A percentile compares a stretch with the other conserved stretches of the same genome.
These are phyloP conservation scores for Andrena camellia DNA, from an alignment of 2,888 invertebrate species.

Conservation along the genomic window DNA sequence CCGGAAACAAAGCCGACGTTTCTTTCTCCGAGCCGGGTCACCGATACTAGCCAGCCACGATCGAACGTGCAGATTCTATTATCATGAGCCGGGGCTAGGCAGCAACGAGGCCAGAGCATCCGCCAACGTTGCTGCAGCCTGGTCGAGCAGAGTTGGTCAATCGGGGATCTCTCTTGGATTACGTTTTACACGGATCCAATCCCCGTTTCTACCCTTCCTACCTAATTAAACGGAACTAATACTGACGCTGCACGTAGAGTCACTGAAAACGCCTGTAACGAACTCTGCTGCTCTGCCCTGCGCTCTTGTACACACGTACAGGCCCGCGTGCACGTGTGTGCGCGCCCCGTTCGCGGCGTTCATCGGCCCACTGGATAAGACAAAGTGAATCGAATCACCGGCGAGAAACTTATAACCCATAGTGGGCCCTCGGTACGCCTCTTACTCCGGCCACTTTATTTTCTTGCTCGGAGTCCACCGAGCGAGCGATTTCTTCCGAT, in stretches of 20 bases:
- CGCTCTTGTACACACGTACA: neutral
- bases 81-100: slow-evolving; percentile 63
- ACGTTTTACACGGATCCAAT: slow-evolving; percentile 75
- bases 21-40: slow-evolving; percentile 42
- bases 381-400: slow-evolving; percentile 35
- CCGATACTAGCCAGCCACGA: slow-evolving; percentile 60
- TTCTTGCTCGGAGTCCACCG: neutral
- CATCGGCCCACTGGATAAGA: slow-evolving; percentile 28
- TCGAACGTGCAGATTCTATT: slow-evolving; percentile 77
- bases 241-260: slow-evolving; percentile 65
- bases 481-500: neutral
- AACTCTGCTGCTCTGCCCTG: slow-evolving; percentile 17
- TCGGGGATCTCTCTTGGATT: slow-evolving; percentile 75
- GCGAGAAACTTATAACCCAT: slow-evolving; percentile 24
- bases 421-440: neutral
- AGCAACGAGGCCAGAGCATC: slow-evolving; percentile 35
- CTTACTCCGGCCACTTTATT: neutral
- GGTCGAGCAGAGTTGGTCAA: slow-evolving; percentile 70
- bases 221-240: slow-evolving; percentile 80
- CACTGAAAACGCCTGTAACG: slow-evolving; percentile 67
- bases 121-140: slow-evolving; percentile 45
- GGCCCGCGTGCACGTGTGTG: slow-evolving; percentile 6
- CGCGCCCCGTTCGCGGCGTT: neutral
- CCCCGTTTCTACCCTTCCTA: slow-evolving; percentile 65
- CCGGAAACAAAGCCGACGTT: slow-evolving; percentile 47